Percentiles rank a stretch among this genome's conserved stretches.
Evolutionary conservation across 1,140 invertebrate species (phyloP).

Genomic region (Drosophila fuyamai): DNA sequence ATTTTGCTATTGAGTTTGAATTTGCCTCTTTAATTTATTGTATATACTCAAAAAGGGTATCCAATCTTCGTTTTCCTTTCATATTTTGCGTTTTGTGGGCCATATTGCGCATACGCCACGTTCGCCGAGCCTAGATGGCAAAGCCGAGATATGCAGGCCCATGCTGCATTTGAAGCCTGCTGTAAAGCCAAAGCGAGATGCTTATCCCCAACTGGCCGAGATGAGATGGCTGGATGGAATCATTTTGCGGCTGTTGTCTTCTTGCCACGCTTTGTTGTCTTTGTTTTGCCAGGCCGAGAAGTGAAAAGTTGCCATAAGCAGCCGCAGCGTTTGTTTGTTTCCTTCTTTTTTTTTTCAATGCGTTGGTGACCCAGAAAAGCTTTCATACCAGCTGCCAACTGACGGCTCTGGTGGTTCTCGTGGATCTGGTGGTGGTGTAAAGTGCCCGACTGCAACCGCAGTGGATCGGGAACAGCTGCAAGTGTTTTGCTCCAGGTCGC

Average conservation of each 20-base stretch:
- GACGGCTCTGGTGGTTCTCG: constrained; percentile 24
- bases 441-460: constrained; percentile 46
- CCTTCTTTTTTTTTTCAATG: constrained; percentile 69
- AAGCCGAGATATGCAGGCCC: constrained; percentile 40
- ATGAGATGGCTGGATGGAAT: constrained; percentile 58
- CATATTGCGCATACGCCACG: constrained; percentile 80
- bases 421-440: constrained; percentile 1
- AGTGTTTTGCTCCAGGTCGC: constrained; percentile 61
- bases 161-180: constrained; percentile 21
- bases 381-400: constrained; percentile 63
- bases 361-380: constrained; percentile 84
- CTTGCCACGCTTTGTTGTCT: constrained; percentile 58
- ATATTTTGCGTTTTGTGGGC: constrained; percentile 23
- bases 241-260: constrained; percentile 66
- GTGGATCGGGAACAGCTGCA: constrained; percentile 67
- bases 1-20: background rate
- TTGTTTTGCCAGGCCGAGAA: constrained; percentile 32
- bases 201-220: constrained; percentile 65
- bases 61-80: background rate
- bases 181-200: constrained; percentile 33
- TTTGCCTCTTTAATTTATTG: background rate
- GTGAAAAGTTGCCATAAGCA: constrained; percentile 61
- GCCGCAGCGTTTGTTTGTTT: constrained; percentile 50
- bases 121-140: constrained; percentile 56
- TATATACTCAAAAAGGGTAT: constrained; percentile 4